phyloP scores from a whole-genome alignment of 1,140 invertebrate genomes.

The Parasteatoda tepidariorum region DNA sequence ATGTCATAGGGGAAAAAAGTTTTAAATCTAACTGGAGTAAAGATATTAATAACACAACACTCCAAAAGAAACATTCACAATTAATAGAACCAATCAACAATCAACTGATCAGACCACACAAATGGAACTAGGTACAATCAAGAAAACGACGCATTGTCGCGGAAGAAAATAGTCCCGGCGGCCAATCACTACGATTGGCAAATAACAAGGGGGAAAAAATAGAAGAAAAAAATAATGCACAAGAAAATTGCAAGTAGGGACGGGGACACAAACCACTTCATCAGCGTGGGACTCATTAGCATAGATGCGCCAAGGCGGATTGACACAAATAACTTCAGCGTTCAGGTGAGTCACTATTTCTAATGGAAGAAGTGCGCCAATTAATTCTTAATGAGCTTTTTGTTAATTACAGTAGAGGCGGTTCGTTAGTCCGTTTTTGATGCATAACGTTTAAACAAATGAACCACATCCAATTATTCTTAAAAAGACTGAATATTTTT shows the following conservation, averaged over 20 bases:
- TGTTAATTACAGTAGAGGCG: constrained; percentile 54
- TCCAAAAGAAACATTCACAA: not conserved
- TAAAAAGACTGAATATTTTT: constrained; percentile 22
- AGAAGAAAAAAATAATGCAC: not conserved
- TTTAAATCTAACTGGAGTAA: no score
- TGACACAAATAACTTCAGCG: constrained; percentile 50
- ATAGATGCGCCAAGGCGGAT: constrained; percentile 51
- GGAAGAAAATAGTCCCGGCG: constrained; percentile 34
- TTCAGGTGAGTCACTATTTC: constrained; percentile 52
- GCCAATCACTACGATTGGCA: not conserved
- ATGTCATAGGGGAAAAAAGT: no score
- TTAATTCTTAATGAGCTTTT: constrained; percentile 60
- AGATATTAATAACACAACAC: no score
- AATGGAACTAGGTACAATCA: constrained; percentile 1
- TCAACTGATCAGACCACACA: not conserved
- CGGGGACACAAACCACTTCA: constrained; percentile 42
- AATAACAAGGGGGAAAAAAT: not conserved
- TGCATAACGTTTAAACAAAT: constrained; percentile 59
- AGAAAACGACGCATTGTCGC: not conserved
- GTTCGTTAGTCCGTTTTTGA: constrained; percentile 53
- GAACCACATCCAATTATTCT: constrained; percentile 57
- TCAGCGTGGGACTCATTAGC: constrained; percentile 45
- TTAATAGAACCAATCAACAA: not conserved
- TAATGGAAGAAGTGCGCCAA: constrained; percentile 49
- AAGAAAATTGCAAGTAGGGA: not conserved